Evolutionary conservation across 2,113 vertebrate species (phyloP).

Genomic region (Notiomystis cincta): DNA sequence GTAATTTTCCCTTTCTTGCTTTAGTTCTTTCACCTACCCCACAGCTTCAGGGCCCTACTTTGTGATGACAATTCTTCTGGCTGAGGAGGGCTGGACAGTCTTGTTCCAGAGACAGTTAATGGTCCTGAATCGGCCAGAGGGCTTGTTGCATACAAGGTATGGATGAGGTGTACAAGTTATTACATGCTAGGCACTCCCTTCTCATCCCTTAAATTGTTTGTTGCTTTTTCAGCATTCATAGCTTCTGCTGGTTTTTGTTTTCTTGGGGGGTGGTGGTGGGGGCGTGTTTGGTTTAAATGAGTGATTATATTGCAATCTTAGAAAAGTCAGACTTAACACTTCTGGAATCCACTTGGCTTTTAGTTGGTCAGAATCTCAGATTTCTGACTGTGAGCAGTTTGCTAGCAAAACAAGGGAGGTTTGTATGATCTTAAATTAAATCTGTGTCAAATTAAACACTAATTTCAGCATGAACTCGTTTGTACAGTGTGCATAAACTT

Average conservation of each 20-base stretch:
- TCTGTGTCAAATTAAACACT: conserved; percentile 11
- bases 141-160: conserved; percentile 70
- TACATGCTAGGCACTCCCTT: conserved; percentile 44
- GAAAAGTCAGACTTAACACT: not conserved
- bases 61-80: conserved; percentile 72
- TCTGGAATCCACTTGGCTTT: not conserved
- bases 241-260: not conserved
- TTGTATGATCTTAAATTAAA: not conserved
- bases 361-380: not conserved
- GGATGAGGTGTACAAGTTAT: conserved; percentile 27
- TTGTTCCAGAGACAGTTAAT: conserved; percentile 69
- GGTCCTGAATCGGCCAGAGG: conserved; percentile 66
- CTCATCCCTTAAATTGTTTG: conserved; percentile 14
- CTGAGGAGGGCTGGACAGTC: conserved; percentile 65
- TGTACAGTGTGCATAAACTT: not conserved
- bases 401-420: not conserved
- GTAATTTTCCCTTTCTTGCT: conserved; percentile 68
- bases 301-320: not conserved
- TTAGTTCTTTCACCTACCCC: conserved; percentile 65
- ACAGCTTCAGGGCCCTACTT: conserved; percentile 66
- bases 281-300: not conserved
- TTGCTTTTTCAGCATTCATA: conserved; percentile 39
- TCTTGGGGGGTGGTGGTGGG: not conserved
- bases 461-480: conserved; percentile 20
- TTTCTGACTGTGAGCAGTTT: conserved; percentile 23